A percentile compares a stretch with the other conserved stretches of the same genome.
Conservation (phyloP, 2,797 vertebrate genomes). For the Amblyopsis hoosieri region DNA sequence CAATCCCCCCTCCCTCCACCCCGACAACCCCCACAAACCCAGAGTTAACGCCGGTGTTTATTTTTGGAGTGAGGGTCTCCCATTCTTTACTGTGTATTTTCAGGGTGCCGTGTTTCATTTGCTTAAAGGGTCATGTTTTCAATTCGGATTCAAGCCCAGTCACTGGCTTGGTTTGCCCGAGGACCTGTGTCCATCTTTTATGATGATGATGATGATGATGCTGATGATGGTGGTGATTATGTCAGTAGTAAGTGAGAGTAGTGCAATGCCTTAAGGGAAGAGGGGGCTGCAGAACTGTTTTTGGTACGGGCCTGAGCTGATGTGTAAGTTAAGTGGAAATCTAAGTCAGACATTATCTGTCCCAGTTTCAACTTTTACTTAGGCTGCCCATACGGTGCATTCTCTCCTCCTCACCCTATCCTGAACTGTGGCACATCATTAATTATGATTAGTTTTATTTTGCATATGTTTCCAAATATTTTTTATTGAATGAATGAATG, state of each 20-base stretch:
- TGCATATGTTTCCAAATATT: no score
- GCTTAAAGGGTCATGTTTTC: slow-evolving; percentile 44
- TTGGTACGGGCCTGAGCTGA: not conserved
- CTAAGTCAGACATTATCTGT: no score
- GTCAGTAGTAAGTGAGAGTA: not conserved
- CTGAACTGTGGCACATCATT: no score
- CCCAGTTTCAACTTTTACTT: no score
- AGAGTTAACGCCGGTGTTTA: slow-evolving; percentile 63
- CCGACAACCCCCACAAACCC: slow-evolving; percentile 20
- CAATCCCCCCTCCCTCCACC: not conserved
- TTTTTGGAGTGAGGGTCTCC: slow-evolving; percentile 54
- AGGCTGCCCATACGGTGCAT: no score
- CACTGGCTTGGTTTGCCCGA: not conserved
- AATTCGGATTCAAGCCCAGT: not conserved
- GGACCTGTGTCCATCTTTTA: slow-evolving; percentile 20
- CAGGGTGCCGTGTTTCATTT: slow-evolving; percentile 59
- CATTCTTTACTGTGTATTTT: slow-evolving; percentile 52
- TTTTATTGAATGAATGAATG: no score
- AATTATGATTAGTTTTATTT: no score
- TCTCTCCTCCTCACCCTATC: no score
- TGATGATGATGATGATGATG: slow-evolving; percentile 2
- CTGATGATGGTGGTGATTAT: not conserved
- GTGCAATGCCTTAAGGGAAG: not conserved
- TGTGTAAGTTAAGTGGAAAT: no score
- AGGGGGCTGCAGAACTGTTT: not conserved